These are phyloP conservation scores for Malacoraja senta DNA, from an alignment of 2,797 vertebrate species.

Conservation along the genomic window DNA sequence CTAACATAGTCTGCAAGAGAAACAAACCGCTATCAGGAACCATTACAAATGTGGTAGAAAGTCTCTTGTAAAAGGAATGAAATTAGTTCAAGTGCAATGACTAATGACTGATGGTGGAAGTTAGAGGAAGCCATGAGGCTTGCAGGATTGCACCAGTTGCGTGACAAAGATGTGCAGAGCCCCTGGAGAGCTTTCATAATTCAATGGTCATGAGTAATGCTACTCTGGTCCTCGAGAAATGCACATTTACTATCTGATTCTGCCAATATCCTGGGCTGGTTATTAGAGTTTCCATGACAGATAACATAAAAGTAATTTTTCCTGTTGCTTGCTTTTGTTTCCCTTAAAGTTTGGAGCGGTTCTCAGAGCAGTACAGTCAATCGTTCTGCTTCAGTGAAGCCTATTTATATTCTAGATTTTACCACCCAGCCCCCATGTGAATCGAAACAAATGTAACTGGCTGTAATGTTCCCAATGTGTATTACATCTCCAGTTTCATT, in stretches of 20 bases:
- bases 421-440: background rate
- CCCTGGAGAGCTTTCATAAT: slow-evolving; percentile 28
- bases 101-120: slow-evolving; percentile 2
- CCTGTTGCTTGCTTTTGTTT: background rate
- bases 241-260: slow-evolving; percentile 9
- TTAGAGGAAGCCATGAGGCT: background rate
- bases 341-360: background rate
- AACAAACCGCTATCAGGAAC: background rate
- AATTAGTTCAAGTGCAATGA: background rate
- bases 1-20: background rate
- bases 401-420: background rate
- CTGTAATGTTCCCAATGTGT: slow-evolving; percentile 2
- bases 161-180: slow-evolving; percentile 25
- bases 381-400: background rate
- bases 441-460: background rate
- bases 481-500: background rate
- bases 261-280: slow-evolving; percentile 9
- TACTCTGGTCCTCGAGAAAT: slow-evolving; percentile 12
- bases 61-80: background rate
- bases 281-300: slow-evolving; percentile 29
- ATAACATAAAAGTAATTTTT: slow-evolving; percentile 30
- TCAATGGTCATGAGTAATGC: slow-evolving; percentile 32
- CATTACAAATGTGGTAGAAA: background rate
- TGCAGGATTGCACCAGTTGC: slow-evolving; percentile 2
- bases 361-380: background rate